Conservation (phyloP, 2,888 invertebrate species). For the Cephus nigrinus region DNA sequence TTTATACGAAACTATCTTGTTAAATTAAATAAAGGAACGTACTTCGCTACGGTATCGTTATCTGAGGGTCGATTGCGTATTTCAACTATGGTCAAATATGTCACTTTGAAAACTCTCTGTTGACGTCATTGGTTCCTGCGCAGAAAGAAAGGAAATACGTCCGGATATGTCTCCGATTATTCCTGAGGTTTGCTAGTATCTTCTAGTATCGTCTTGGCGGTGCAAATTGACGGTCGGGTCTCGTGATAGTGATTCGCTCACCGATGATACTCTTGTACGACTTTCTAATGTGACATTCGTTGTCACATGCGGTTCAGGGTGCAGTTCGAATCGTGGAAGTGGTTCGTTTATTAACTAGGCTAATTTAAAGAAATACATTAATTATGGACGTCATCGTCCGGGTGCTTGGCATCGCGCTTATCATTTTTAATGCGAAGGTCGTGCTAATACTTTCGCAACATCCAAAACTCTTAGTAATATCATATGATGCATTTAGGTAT, state of each 20-base stretch:
- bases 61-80: no score
- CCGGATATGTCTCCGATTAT: background rate
- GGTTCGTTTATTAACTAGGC: background rate
- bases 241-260: background rate
- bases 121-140: background rate
- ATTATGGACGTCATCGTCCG: background rate
- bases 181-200: no score
- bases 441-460: constrained; percentile 56
- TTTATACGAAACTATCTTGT: background rate
- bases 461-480: constrained; percentile 72
- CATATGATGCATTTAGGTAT: constrained; percentile 76
- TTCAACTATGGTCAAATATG: background rate
- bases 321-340: background rate
- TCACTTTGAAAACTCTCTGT: background rate
- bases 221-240: background rate
- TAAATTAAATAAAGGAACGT: background rate
- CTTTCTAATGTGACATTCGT: background rate
- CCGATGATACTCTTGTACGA: background rate
- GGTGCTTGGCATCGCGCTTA: constrained; percentile 14
- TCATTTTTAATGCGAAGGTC: constrained; percentile 31
- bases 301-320: background rate
- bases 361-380: background rate
- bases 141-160: background rate
- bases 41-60: background rate
- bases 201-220: background rate